phyloP scores from a whole-genome alignment of 30 jellyfish, hydroid and myxozoan species.

The Sanderia malayensis region DNA sequence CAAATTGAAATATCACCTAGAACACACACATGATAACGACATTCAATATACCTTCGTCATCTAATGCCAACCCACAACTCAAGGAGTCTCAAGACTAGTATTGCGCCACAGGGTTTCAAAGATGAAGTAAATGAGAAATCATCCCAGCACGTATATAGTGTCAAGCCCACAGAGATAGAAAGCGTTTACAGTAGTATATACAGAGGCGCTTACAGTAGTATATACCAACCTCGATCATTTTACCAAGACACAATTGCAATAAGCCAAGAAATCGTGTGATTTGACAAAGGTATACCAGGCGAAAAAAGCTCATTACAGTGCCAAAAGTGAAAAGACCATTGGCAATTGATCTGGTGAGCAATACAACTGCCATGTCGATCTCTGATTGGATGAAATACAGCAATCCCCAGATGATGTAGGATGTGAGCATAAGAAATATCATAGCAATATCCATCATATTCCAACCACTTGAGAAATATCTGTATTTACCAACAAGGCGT shows the following conservation, averaged over 20 bases:
- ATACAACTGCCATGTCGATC: not conserved
- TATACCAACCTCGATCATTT: conserved; percentile 84
- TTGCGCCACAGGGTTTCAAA: too few species aligned
- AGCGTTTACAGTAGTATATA: too few species aligned
- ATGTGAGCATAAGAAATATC: conserved; percentile 65
- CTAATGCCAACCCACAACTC: not conserved
- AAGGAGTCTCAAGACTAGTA: too few species aligned
- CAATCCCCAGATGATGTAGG: conserved; percentile 63
- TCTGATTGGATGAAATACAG: conserved; percentile 37
- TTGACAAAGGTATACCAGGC: conserved; percentile 88
- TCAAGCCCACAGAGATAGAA: too few species aligned
- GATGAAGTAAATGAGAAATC: too few species aligned
- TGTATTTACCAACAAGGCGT: conserved; percentile 34
- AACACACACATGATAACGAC: too few species aligned
- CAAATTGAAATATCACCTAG: conserved; percentile 88
- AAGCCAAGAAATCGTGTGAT: conserved; percentile 83
- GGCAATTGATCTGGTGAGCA: conserved; percentile 39
- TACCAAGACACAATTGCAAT: conserved; percentile 91
- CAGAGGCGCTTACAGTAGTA: too few species aligned
- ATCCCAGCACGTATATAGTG: too few species aligned
- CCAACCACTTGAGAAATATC: conserved; percentile 83
- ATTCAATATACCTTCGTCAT: not conserved
- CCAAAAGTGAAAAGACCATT: conserved; percentile 85
- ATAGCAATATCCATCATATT: conserved; percentile 82
- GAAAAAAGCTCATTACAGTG: conserved; percentile 80